Conservation (phyloP, 2,113 vertebrate genomes). For the Heptranchias perlo region DNA sequence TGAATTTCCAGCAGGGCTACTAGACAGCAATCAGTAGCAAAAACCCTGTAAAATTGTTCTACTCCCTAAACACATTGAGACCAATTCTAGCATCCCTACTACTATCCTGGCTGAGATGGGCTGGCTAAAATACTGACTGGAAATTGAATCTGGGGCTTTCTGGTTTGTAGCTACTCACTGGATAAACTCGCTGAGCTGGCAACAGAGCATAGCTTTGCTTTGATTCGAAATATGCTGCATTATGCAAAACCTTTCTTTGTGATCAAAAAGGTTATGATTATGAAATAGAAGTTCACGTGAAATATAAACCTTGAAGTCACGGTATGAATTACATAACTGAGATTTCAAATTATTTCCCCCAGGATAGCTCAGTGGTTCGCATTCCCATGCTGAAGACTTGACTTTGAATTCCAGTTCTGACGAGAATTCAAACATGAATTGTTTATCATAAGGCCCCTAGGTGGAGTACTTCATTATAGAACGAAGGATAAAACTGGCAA, state of each 20-base stretch:
- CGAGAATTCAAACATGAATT: neutral
- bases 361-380: neutral
- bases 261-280: neutral
- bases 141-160: neutral
- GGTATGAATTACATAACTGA: neutral
- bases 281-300: neutral
- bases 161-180: neutral
- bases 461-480: neutral
- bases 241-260: neutral
- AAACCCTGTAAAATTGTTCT: too few species aligned
- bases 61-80: neutral
- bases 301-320: neutral
- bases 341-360: slow-evolving; percentile 16
- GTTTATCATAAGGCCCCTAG: neutral
- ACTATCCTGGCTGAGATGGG: neutral
- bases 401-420: neutral
- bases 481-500: neutral
- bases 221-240: neutral
- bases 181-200: neutral
- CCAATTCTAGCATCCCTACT: neutral
- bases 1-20: neutral
- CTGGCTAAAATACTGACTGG: neutral
- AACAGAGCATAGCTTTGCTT: neutral
- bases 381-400: neutral
- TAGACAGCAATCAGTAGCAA: neutral